Evolutionary conservation across 2,888 invertebrate genomes (phyloP), one percentile per base, ranked within the genome.

Genomic region (Colostygia pectinataria): DNA sequence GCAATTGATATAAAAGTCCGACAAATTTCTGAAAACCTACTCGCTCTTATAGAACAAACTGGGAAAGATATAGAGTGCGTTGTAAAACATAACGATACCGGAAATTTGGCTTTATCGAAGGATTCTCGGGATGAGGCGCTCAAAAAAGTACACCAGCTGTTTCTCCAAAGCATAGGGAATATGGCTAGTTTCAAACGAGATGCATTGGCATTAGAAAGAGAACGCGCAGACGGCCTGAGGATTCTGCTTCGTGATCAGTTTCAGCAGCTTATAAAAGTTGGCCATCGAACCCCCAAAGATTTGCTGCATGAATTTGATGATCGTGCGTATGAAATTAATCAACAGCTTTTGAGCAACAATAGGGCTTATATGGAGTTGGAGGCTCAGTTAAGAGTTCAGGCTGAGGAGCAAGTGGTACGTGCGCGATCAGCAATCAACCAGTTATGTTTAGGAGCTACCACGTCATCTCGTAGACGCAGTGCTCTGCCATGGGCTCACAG

Each of bases 251-350:
- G 78, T 28, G 66, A 75, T 31, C 57, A 84, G 36, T 88, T 86
- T 55, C 79, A 80, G 42, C 67, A 64, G 7, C 58, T 83, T 2
- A 62, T 87, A 9, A 56, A 63, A 15, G 57, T 80, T 37, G 86
- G 80, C 2, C 72, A 80, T 42, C 63, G 53, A 47, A 55, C 79
- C 13, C 83, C 83, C 0, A 78, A 75, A 61, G 73, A 80, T 10
- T 61, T 87, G 38, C 54, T 87, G 8, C 77, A 83, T 37, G 77
- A 83, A 32, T 85, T 87, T 53, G 87, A 88, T 65, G 71, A 78
- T 38, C 72, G 64, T 13, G 74, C 76, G n/a, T 84, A 80, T 55
- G 80, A 79, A 41, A 71, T 83, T 3, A 88, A 88, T 62, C 83
- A 87, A 54, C 87, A 88, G 55, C 59, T 87, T 28, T 42, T 87